Conservation (phyloP, 2,797 vertebrate species). For the Hafferia zeledoni region DNA sequence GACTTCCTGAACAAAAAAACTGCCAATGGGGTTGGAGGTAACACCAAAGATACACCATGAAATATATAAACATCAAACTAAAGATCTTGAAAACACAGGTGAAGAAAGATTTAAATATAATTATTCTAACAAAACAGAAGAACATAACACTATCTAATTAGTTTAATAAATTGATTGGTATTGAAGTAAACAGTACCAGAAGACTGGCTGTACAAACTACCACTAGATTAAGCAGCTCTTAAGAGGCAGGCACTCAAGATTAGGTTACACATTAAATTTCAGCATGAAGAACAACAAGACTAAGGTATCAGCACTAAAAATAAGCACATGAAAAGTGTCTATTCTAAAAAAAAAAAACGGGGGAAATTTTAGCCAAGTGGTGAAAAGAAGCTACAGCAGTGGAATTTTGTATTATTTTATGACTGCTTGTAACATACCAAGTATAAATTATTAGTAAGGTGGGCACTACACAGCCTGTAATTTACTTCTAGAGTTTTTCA, state of each 20-base stretch:
- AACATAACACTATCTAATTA: neutral
- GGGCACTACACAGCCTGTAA: neutral
- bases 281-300: neutral
- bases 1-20: neutral
- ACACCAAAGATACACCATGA: neutral
- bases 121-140: neutral
- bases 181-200: neutral
- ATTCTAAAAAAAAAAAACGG: neutral
- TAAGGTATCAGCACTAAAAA: neutral
- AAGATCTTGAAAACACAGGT: neutral
- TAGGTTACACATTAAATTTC: neutral
- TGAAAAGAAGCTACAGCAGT: neutral
- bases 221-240: neutral
- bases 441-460: neutral
- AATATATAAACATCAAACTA: neutral
- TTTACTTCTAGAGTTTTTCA: neutral
- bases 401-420: neutral
- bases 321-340: neutral
- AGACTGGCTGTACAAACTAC: neutral
- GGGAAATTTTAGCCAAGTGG: neutral
- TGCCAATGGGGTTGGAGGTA: neutral
- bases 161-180: neutral
- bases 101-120: neutral
- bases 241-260: neutral
- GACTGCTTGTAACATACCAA: neutral